These are phyloP conservation scores for Chrosomus eos DNA, from an alignment of 2,797 vertebrate species.

Conservation along the genomic window DNA sequence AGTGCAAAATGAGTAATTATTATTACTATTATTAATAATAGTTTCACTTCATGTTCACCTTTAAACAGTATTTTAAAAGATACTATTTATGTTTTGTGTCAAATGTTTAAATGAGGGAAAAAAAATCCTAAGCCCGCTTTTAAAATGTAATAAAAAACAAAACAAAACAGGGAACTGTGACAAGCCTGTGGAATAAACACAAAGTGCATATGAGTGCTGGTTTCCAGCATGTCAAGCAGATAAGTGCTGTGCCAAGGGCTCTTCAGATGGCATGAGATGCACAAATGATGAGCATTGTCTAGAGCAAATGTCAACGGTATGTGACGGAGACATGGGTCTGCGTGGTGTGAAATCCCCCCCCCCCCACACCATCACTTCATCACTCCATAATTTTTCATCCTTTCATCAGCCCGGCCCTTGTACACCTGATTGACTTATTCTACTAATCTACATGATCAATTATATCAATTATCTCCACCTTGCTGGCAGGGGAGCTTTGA, in stretches of 20 bases:
- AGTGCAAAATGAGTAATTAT: too few species aligned
- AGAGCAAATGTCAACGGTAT: conserved; percentile 44
- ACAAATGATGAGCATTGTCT: conserved; percentile 53
- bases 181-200: conserved; percentile 8
- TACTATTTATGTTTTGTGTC: neutral
- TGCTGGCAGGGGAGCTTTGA: conserved; percentile 8
- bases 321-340: neutral
- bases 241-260: conserved; percentile 26
- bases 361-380: neutral
- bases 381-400: neutral
- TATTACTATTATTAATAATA: neutral
- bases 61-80: neutral
- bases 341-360: conserved; percentile 1
- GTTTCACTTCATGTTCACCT: neutral
- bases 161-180: neutral
- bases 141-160: neutral
- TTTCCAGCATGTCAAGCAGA: conserved; percentile 23
- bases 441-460: conserved; percentile 55
- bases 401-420: conserved; percentile 25
- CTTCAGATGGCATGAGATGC: conserved; percentile 33
- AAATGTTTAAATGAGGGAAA: neutral
- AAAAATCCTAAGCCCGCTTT: neutral
- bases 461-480: conserved; percentile 50
- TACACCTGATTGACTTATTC: conserved; percentile 51
- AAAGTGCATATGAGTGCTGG: conserved; percentile 14